Evolutionary conservation across 2,888 invertebrate species (phyloP).

Genomic region (Cerastis rubricosa): DNA sequence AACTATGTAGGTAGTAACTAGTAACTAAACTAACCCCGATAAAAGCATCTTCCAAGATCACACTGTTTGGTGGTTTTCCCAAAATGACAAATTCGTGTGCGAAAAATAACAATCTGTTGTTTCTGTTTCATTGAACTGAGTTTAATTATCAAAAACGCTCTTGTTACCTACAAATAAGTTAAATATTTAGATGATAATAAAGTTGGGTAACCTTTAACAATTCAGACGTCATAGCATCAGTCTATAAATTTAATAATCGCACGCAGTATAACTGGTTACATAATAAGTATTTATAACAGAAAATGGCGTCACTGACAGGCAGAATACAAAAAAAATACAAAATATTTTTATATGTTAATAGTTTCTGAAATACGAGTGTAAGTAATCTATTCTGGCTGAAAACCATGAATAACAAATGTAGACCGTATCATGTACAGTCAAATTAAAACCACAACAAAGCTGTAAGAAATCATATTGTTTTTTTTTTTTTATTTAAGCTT

Average conservation of each 20-base stretch:
- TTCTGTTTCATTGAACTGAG: slow-evolving; percentile 1
- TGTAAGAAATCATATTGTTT: neutral
- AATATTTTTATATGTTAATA: slow-evolving; percentile 5
- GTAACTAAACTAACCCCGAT: neutral
- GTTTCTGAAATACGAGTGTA: slow-evolving; percentile 19
- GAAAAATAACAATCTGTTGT: slow-evolving; percentile 3
- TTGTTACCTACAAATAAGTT: neutral
- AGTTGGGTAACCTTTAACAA: slow-evolving; percentile 55
- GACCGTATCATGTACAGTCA: slow-evolving; percentile 17
- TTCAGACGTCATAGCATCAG: slow-evolving; percentile 39
- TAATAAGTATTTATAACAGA: slow-evolving; percentile 10
- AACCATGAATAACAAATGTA: slow-evolving; percentile 26
- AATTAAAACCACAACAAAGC: slow-evolving; percentile 22
- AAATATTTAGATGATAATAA: slow-evolving; percentile 13
- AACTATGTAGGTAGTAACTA: neutral
- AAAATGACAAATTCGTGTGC: slow-evolving; percentile 6
- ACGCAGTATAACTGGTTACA: slow-evolving; percentile 39
- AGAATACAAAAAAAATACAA: slow-evolving; percentile 11
- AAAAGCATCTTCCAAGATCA: neutral
- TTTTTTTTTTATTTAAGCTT: neutral
- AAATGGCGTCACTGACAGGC: slow-evolving; percentile 22
- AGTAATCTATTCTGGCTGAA: slow-evolving; percentile 24
- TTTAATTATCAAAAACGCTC: neutral
- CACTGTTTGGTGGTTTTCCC: slow-evolving; percentile 1
- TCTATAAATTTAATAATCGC: slow-evolving; percentile 27